Conservation (phyloP, 37 sponge, comb jelly and placozoan species). For the Dysidea cf. avara region DNA sequence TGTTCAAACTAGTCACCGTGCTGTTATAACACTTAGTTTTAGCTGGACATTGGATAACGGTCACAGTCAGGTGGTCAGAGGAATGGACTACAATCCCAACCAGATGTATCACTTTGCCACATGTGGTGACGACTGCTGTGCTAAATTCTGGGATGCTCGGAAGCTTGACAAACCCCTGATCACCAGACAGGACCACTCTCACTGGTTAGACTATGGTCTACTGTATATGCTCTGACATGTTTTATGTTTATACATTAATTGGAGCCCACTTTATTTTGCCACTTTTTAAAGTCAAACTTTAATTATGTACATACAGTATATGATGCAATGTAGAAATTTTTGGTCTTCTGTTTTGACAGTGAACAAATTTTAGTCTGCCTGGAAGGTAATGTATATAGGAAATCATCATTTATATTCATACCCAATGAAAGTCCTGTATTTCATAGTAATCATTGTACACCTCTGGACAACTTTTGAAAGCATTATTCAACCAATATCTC, state of each 20-base stretch:
- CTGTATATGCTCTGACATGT: too few relatives aligned
- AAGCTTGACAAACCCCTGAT: conserved; percentile 71
- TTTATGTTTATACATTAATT: too few relatives aligned
- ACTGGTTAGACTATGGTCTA: conserved; percentile 66
- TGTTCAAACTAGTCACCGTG: too few relatives aligned
- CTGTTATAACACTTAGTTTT: conserved; percentile 7
- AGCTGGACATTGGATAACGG: conserved; percentile 40
- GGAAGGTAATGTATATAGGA: not conserved
- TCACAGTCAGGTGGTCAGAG: conserved; percentile 78
- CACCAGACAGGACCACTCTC: conserved; percentile 85
- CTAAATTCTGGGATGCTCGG: conserved; percentile 93
- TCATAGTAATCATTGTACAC: not conserved
- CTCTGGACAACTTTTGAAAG: not conserved
- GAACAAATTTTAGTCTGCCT: not conserved
- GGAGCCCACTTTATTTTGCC: too few relatives aligned
- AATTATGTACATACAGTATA: too few relatives aligned
- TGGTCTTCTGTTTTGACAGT: not conserved
- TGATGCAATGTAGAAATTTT: not conserved
- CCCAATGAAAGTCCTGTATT: not conserved
- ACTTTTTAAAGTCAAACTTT: too few relatives aligned
- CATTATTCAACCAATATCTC: not conserved
- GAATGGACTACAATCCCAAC: conserved; percentile 97
- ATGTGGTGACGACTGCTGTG: conserved; percentile 95
- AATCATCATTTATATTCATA: not conserved
- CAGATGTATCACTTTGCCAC: conserved; percentile 84